A percentile compares a stretch with the other conserved stretches of the same genome.
These are phyloP conservation scores for Protobothrops flavoviridis DNA, from an alignment of 2,113 vertebrate genomes.

Conservation along the genomic window DNA sequence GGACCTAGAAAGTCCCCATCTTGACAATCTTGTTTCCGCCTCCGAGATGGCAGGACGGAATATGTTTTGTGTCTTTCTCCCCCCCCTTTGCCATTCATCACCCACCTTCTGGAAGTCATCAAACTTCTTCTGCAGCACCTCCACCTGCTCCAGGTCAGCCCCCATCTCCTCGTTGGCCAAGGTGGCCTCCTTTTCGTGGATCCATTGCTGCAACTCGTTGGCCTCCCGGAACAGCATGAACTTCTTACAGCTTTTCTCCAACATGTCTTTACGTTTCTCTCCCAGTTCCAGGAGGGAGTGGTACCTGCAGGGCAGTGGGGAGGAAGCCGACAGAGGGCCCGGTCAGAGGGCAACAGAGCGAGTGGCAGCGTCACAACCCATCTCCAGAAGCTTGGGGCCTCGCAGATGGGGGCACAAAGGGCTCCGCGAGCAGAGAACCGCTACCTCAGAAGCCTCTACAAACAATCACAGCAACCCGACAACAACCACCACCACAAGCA, in stretches of 20 bases:
- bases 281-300: constrained; percentile 90
- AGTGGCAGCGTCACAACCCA: background rate
- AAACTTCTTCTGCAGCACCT: constrained; percentile 98
- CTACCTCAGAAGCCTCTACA: background rate
- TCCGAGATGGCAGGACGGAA: background rate
- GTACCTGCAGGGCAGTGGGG: constrained; percentile 73
- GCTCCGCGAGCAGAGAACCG: background rate
- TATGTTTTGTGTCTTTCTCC: background rate
- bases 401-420: background rate
- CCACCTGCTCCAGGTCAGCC: constrained; percentile 96
- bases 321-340: background rate
- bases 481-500: background rate
- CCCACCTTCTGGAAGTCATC: constrained; percentile 98
- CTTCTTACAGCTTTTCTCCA: constrained; percentile 98
- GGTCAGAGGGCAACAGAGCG: background rate
- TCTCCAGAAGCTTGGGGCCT: background rate
- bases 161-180: constrained; percentile 92
- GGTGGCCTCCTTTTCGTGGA: constrained; percentile 91
- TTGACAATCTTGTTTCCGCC: background rate
- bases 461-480: constrained; percentile 13
- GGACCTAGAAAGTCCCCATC: background rate
- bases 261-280: constrained; percentile 93
- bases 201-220: constrained; percentile 97
- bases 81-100: background rate
- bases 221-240: constrained; percentile 98